phyloP scores from a whole-genome alignment of 2,113 vertebrate species.

The Butorides virescens region DNA sequence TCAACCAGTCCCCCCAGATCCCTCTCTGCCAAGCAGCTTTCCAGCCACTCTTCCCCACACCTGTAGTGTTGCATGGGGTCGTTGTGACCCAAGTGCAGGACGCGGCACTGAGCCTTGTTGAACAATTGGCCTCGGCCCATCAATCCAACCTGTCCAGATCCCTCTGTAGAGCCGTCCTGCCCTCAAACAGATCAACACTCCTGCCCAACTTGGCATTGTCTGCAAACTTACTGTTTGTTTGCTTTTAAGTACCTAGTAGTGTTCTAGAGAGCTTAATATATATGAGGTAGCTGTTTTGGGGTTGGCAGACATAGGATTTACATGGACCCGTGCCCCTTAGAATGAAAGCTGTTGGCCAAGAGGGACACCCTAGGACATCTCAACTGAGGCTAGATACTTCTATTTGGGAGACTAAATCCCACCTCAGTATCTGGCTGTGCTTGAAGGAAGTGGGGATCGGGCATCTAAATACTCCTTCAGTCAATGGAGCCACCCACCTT shows the following conservation, averaged over 20 bases:
- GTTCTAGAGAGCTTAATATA: not conserved
- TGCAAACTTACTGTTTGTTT: not conserved
- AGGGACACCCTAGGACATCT: not conserved
- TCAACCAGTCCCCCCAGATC: not conserved
- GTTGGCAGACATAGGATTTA: not conserved
- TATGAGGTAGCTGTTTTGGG: not conserved
- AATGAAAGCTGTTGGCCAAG: not conserved
- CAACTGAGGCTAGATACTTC: not conserved
- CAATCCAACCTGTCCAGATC: not conserved
- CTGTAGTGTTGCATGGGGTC: rapidly evolving
- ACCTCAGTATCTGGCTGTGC: not conserved
- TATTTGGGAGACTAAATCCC: not conserved
- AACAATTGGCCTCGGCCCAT: rapidly evolving
- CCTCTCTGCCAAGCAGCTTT: not conserved
- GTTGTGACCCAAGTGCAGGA: not conserved
- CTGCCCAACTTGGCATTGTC: rapidly evolving
- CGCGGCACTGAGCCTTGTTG: not conserved
- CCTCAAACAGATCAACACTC: not conserved
- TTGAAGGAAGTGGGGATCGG: not conserved
- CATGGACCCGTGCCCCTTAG: rapidly evolving
- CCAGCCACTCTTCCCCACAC: not conserved
- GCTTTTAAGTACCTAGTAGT: not conserved
- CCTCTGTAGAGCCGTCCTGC: not conserved
- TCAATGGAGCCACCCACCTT: not conserved
- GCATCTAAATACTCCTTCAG: not conserved